Evolutionary conservation across 2,797 vertebrate genomes (phyloP).

Genomic region (Buceros bicornis): DNA sequence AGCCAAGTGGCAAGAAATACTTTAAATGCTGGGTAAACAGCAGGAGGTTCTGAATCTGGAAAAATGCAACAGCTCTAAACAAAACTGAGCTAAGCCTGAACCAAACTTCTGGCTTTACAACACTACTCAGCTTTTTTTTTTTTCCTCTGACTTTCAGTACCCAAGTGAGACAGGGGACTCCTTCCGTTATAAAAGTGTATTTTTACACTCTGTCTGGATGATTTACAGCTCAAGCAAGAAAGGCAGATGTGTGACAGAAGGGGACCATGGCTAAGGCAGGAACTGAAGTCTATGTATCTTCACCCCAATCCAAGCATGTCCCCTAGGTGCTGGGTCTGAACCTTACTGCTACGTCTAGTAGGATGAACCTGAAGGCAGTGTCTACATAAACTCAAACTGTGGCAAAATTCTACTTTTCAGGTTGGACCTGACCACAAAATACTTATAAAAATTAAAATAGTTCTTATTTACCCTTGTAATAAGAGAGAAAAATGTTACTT

Average conservation of each 20-base stretch:
- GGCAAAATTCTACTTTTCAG: neutral
- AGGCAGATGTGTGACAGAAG: neutral
- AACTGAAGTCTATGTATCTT: neutral
- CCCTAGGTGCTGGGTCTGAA: neutral
- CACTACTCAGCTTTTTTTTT: neutral
- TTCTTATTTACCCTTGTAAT: neutral
- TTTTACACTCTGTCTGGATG: neutral
- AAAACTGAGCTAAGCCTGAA: neutral
- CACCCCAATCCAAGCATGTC: neutral
- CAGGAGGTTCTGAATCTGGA: neutral
- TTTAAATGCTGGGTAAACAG: constrained; percentile 7
- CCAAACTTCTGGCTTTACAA: neutral
- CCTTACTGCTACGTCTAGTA: neutral
- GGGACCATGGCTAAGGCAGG: neutral
- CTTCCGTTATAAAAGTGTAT: neutral
- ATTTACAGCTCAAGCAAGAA: neutral
- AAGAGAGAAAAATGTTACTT: neutral
- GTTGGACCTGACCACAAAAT: neutral
- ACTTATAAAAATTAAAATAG: neutral
- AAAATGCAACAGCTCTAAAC: neutral
- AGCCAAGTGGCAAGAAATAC: constrained; percentile 46
- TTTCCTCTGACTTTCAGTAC: neutral
- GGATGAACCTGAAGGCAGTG: neutral
- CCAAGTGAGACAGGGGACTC: neutral
- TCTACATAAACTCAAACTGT: neutral